Conservation (phyloP, 2,797 vertebrate species). For the Paratrypauchen microcephalus region DNA sequence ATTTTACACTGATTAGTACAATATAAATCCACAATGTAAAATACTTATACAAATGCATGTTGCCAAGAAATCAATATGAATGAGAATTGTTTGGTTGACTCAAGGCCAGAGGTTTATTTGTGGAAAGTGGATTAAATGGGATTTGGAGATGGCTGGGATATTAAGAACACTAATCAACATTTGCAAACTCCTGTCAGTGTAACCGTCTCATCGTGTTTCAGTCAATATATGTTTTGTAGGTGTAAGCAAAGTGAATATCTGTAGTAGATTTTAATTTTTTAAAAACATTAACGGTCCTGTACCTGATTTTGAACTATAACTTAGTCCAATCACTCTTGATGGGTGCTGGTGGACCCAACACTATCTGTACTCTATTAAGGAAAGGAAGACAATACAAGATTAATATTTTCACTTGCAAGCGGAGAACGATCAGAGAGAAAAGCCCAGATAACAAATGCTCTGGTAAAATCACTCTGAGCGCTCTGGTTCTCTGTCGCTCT, state of each 20-base stretch:
- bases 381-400: too few species aligned
- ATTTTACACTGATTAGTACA: slow-evolving; percentile 6
- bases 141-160: not conserved
- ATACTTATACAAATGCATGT: not conserved
- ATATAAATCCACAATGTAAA: slow-evolving; percentile 5
- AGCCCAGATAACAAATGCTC: too few species aligned
- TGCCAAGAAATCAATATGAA: slow-evolving; percentile 1
- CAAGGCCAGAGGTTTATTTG: slow-evolving; percentile 9
- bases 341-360: too few species aligned
- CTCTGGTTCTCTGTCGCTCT: too few species aligned
- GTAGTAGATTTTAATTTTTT: not conserved
- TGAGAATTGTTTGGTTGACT: not conserved
- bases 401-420: too few species aligned
- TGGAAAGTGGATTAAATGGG: not conserved
- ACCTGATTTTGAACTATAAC: not conserved
- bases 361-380: too few species aligned
- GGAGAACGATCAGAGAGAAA: too few species aligned
- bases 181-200: slow-evolving; percentile 2
- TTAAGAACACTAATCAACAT: not conserved
- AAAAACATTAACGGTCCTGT: too few species aligned
- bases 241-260: not conserved
- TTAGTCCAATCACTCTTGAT: not conserved
- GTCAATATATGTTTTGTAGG: too few species aligned
- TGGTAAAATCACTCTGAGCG: too few species aligned
- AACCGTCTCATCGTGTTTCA: not conserved